Conservation (phyloP, 1,140 invertebrate species). For the Temnothorax nylanderi region DNA sequence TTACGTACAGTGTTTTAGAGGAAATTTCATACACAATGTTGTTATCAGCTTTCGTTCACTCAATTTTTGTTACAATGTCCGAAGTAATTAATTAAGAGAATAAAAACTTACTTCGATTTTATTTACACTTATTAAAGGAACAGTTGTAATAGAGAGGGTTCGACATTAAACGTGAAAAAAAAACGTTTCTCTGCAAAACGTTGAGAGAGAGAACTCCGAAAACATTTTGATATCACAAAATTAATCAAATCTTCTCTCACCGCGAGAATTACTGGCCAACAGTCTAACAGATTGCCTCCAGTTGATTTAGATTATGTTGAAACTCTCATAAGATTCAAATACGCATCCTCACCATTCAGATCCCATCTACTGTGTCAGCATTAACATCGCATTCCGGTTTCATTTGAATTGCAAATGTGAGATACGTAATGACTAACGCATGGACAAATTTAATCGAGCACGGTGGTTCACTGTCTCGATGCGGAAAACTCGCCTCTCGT, state of each 20-base stretch:
- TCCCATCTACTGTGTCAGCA: slow-evolving; percentile 10
- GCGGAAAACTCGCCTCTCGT: neutral
- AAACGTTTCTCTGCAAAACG: neutral
- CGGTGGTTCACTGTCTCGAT: neutral
- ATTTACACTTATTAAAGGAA: slow-evolving; percentile 11
- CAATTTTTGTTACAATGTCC: neutral
- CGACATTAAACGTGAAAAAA: slow-evolving; percentile 9
- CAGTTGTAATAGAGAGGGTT: neutral
- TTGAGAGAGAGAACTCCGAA: neutral
- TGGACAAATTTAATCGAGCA: slow-evolving; percentile 56
- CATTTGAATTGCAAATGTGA: slow-evolving; percentile 70
- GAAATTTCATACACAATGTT: neutral
- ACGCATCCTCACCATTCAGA: slow-evolving; percentile 5
- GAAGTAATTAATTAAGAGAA: slow-evolving; percentile 4
- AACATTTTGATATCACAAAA: neutral
- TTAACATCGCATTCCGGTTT: slow-evolving; percentile 41
- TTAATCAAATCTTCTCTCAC: slow-evolving; percentile 47
- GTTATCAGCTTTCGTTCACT: neutral
- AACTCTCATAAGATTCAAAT: slow-evolving; percentile 1
- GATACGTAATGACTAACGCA: slow-evolving; percentile 48
- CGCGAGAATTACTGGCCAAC: neutral
- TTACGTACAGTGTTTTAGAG: neutral
- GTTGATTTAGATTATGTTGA: slow-evolving; percentile 39
- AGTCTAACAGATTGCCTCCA: slow-evolving; percentile 27
- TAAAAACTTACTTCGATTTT: neutral